Conservation (phyloP, 2,797 vertebrate genomes). For the Artibeus jamaicensis region DNA sequence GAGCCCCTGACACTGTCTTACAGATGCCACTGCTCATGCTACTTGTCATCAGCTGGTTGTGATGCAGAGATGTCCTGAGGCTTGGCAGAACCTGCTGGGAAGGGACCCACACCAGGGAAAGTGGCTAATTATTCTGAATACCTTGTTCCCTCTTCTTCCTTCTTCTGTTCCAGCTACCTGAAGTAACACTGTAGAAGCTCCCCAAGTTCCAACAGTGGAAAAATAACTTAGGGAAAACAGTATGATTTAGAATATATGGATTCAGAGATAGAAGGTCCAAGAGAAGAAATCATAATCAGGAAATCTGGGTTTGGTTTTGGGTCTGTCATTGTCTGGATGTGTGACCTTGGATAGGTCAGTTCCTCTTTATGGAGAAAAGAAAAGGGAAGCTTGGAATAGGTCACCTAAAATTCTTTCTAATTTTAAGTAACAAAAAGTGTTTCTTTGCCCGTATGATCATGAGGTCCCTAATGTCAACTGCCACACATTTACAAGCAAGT, state of each 20-base stretch:
- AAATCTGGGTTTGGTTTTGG: neutral
- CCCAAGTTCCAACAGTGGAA: neutral
- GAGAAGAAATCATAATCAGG: neutral
- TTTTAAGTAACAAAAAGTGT: neutral
- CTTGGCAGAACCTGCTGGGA: neutral
- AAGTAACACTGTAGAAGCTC: neutral
- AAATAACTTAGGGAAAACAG: neutral
- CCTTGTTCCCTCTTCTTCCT: neutral
- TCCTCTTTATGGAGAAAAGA: neutral
- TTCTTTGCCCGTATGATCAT: neutral
- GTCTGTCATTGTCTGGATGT: neutral
- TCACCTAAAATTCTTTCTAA: neutral
- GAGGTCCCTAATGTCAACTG: neutral
- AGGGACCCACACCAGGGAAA: neutral
- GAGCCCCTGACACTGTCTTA: neutral
- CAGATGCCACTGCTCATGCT: neutral
- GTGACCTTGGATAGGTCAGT: neutral
- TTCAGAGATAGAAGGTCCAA: neutral
- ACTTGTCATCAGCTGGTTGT: neutral
- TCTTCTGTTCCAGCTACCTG: neutral
- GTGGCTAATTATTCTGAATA: neutral
- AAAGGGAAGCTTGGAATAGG: neutral
- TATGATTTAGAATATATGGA: neutral
- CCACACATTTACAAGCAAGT: neutral
- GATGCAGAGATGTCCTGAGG: neutral